Evolutionary conservation across 1,140 invertebrate genomes (phyloP), one percentile per base, ranked within the genome.

Genomic region (Globodera rostochiensis): DNA sequence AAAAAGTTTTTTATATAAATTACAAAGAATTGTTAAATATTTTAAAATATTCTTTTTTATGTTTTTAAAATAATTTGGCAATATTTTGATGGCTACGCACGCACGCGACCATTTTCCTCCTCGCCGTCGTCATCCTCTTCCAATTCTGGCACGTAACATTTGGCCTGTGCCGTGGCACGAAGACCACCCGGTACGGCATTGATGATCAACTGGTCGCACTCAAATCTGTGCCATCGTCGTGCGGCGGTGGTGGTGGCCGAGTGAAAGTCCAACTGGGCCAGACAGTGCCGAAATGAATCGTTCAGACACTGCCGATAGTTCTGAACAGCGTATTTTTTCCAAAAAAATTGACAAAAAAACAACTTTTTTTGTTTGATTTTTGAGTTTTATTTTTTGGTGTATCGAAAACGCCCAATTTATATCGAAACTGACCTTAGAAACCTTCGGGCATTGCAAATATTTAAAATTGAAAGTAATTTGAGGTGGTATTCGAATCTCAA

Each of bases 241-340:
- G 53, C 25, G 15, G 77, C 77, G 15, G 60, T 15, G n/a, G 77
- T 78, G 47, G 70, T 70, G n/a, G 77, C 77, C 46, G 77, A 78
- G 9, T 78, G 77, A 70, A 78, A 78, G 19, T 78, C 77, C 47
- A 78, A 70, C 36, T 78, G 77, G 49, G 77, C 21, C 3, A 78
- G 64, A 70, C 77, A 78, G 21, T 53, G 53, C 21, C 50, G 46
- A 47, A 78, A 78, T 6, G 77, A 50, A 70, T 78, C 77, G 25
- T 78, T 78, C 25, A 78, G 21, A 46, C 77, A 78, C 6, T 47
- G 66, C 0, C 53, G 8, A 78, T 78, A 78, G 49, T 50, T 64
- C 77, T 78, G 15, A 60, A 76, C 57, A n/a, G 74, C 45, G 8
- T 60, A 13, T 53, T 7, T 7, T 53, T 13, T 3, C 50, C 7